Evolutionary conservation across 2,797 vertebrate species (phyloP).

Genomic region (Kryptolebias ocellatus): DNA sequence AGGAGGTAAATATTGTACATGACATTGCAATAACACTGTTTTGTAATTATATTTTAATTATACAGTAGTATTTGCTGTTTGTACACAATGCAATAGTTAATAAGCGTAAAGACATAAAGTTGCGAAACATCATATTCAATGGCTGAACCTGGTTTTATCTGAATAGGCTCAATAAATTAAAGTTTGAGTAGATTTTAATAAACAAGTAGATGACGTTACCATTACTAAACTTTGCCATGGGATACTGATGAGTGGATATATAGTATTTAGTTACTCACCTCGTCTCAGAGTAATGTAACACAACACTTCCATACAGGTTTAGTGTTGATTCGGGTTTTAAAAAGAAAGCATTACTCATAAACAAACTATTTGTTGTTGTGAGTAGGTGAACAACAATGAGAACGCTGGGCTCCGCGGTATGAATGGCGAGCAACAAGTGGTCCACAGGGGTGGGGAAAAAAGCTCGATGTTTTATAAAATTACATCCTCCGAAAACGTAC

Average conservation of each 20-base stretch:
- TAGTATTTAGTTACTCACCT: conserved; percentile 3
- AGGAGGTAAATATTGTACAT: background rate
- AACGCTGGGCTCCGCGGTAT: conserved; percentile 50
- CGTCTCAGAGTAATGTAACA: conserved; percentile 5
- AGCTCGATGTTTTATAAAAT: conserved; percentile 13
- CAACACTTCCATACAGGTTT: background rate
- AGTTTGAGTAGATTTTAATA: background rate
- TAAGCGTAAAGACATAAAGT: no score
- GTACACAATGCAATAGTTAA: background rate
- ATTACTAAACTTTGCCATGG: background rate
- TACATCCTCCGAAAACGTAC: no score
- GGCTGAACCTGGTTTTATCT: background rate
- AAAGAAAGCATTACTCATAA: conserved; percentile 10
- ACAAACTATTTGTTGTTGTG: conserved; percentile 34
- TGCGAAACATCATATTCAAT: background rate
- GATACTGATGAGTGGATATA: background rate
- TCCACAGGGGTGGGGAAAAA: conserved; percentile 22
- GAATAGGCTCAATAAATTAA: no score
- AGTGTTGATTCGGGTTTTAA: background rate
- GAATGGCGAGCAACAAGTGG: conserved; percentile 76
- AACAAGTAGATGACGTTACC: background rate
- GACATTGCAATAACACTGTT: background rate
- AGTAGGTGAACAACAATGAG: conserved; percentile 51
- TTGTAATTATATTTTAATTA: background rate
- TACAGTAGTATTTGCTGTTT: background rate